Base-by-base conservation (phyloP, 2,888 invertebrate genomes). In the Drosophila formosana region DNA sequence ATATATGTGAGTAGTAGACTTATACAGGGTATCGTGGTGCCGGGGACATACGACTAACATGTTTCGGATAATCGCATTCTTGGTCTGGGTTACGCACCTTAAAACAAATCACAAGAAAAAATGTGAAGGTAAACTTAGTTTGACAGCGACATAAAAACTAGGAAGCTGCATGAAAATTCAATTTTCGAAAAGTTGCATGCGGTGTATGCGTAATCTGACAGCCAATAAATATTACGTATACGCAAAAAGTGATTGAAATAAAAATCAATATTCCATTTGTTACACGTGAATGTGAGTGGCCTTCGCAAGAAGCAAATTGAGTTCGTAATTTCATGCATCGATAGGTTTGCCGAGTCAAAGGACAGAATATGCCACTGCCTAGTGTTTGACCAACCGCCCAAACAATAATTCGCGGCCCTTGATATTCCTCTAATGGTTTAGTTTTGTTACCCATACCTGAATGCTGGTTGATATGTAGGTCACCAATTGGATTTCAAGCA, bases 401-500 rank as follows among this genome's bases (percentile, higher is more conserved):
- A 43, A 32, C 28, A 7, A 47, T 26, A 46, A 55, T 41, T 32
- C 5, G 45, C 49, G 37, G 7, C 11, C 46, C 49, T 28, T 62
- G 52, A 18, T 30, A 30, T 18, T 39, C 30, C 28, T 41, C 53
- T 45, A 46, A 56, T 46, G 49, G 43, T 55, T 58, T 58, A n/a
- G 34, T 23, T 60, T 47, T 18, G 39, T 28, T 28, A 28, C 25
- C n/a, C 26, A 51, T 26, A 51, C 53, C 39, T 58, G 47, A 7
- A 4, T 37, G 37, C 64, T 64, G 76, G 57, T 72, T 53, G 67
- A 63, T 68, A 71, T 75, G 75, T 82, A 70, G 88, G 89, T 88
- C 75, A 75, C 57, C 84, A 89, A 89, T 85, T 89, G 85, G 89
- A 85, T 89, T 85, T 85, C 66, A 78, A 71, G 86, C 89, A 85